These are phyloP conservation scores for Grapholita molesta DNA, from an alignment of 1,140 invertebrate genomes.

Conservation along the genomic window DNA sequence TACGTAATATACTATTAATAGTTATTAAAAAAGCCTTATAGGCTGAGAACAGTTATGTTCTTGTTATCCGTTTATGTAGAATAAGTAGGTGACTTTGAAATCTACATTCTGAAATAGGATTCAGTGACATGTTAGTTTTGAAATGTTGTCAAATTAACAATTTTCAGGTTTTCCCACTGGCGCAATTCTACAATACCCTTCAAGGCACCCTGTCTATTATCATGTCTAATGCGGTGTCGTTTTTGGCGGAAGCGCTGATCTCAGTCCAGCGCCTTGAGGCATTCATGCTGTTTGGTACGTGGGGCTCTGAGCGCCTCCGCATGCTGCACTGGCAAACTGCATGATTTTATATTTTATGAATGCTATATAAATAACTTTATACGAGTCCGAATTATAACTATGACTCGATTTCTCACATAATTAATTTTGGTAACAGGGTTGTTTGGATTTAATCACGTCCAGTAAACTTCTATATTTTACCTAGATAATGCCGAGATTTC, in stretches of 20 bases:
- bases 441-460: no score
- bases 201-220: constrained; percentile 81
- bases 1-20: no score
- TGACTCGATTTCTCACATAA: constrained; percentile 31
- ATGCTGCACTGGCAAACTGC: constrained; percentile 34
- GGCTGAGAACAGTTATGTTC: no score
- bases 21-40: no score
- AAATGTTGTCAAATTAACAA: constrained; percentile 8
- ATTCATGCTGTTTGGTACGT: constrained; percentile 83
- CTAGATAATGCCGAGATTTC: neutral
- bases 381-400: constrained; percentile 52
- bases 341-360: constrained; percentile 8
- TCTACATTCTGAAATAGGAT: no score
- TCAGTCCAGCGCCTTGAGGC: constrained; percentile 84
- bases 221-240: constrained; percentile 86
- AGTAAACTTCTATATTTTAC: neutral
- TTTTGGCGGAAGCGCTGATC: constrained; percentile 82
- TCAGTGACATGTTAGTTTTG: neutral
- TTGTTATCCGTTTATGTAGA: no score
- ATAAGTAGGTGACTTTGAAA: no score
- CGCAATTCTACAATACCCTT: constrained; percentile 77
- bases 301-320: constrained; percentile 48
- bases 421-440: neutral
- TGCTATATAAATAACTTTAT: neutral
- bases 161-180: constrained; percentile 76